Evolutionary conservation across 2,113 vertebrate species (phyloP), one percentile per base, ranked within the genome.

Genomic region (Oryzias melastigma): DNA sequence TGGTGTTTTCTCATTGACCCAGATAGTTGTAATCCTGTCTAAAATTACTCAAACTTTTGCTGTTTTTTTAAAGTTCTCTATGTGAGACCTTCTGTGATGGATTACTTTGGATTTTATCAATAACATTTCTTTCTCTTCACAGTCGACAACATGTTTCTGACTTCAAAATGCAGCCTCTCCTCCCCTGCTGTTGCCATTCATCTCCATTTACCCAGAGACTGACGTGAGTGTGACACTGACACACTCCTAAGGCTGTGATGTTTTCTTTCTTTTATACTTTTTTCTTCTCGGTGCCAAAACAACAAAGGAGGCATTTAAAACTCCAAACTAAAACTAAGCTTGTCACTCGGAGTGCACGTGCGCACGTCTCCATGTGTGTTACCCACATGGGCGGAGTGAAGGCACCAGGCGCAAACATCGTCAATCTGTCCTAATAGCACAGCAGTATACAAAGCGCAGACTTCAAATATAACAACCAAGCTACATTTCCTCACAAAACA

Each of bases 391-490:
- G 85, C 52, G 75, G 66, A 81, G 88, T 83, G 77, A 62, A 88
- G 80, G 66, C 87, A 82, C 88, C 88, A 82, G 77, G 27, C 61
- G 40, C 85, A 90, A 90, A 90, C 61, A 85, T 50, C 84, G 74
- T 77, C 54, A 87, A 77, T 88, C 69, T 87, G 76, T 83, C 76
- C 78, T 84, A 90, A 84, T 84, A 81, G 62, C 73, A 81, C 49
- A 62, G 59, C 66, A 84, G 71, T 79, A 80, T 58, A 64, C 85
- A 87, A 68, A 73, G 68, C 69, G 72, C 78, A 82, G 81, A 88
- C 76, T 87, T 85, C 82, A 79, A 72, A 85, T 88, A 77, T 74
- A 78, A 61, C 53, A 68, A 68, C 35, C 71, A 85, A 74, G 52
- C 70, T 62, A 71, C 55, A 71, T 73, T 68, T 69, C 79, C 73